Percentiles rank a stretch among this genome's conserved stretches.
Conservation (phyloP, 1,140 invertebrate species). For the Drosophila aff. region DNA sequence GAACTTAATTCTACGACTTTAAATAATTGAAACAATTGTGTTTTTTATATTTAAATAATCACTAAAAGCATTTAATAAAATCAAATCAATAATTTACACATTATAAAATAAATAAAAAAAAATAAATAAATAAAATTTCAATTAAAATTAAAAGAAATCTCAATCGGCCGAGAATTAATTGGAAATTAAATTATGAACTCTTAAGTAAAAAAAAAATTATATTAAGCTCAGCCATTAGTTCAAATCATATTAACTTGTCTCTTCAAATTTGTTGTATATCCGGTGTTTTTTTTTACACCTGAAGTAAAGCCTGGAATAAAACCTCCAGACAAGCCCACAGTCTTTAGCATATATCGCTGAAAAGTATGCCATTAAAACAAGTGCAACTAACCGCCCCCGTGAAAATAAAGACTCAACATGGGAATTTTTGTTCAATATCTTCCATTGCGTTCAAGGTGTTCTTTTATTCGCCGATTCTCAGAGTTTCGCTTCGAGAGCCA, state of each 20-base stretch:
- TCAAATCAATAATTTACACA: no score
- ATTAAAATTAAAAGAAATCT: no score
- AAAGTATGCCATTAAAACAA: constrained; percentile 60
- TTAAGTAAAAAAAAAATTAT: background rate
- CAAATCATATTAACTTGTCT: background rate
- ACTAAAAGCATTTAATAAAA: no score
- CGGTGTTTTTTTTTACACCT: background rate
- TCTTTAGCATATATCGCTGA: constrained; percentile 27
- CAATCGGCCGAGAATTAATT: no score
- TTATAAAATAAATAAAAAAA: no score
- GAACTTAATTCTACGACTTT: no score
- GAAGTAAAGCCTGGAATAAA: background rate
- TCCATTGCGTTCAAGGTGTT: constrained; percentile 46
- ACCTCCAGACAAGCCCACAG: background rate
- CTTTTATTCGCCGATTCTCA: constrained; percentile 41
- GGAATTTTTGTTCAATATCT: constrained; percentile 65
- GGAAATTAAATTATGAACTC: no score
- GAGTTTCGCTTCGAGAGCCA: constrained; percentile 50
- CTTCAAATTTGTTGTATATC: background rate
- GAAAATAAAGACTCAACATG: constrained; percentile 12
- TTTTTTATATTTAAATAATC: no score
- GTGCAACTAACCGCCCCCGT: background rate
- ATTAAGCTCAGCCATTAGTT: background rate
- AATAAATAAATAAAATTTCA: no score
- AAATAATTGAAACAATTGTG: no score